Conservation (phyloP, 2,113 vertebrate species). For the Proteles cristata region DNA sequence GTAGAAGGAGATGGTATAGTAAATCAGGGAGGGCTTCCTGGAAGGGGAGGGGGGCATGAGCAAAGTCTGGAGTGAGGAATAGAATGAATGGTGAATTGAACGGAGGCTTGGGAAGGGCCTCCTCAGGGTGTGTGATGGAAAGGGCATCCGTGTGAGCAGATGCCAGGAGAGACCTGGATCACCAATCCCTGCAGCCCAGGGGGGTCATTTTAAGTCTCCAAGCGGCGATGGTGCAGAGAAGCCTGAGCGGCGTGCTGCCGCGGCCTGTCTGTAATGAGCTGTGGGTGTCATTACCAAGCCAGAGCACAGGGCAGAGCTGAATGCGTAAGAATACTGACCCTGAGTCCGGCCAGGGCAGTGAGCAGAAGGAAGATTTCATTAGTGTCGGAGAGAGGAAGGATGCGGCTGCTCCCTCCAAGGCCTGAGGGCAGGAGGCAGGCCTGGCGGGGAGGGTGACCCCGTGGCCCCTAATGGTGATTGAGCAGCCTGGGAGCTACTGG, state of each 20-base stretch:
- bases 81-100: neutral
- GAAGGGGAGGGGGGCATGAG: neutral
- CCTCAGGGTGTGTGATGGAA: neutral
- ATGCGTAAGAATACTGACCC: neutral
- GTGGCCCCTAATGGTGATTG: neutral
- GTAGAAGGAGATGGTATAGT: fast-evolving
- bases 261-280: neutral
- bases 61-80: neutral
- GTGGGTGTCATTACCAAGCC: neutral
- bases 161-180: neutral
- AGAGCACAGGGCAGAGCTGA: neutral
- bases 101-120: neutral
- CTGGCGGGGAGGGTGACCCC: neutral
- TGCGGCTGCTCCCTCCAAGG: neutral
- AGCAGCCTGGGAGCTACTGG: neutral
- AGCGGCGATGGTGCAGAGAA: neutral
- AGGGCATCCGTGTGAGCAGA: neutral
- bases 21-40: neutral
- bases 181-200: too few species aligned
- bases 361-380: constrained; percentile 44
- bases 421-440: neutral
- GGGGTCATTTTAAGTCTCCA: neutral
- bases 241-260: too few species aligned
- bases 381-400: neutral
- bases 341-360: neutral